phyloP scores from a whole-genome alignment of 1,140 invertebrate genomes.

The Phortica variegata region DNA sequence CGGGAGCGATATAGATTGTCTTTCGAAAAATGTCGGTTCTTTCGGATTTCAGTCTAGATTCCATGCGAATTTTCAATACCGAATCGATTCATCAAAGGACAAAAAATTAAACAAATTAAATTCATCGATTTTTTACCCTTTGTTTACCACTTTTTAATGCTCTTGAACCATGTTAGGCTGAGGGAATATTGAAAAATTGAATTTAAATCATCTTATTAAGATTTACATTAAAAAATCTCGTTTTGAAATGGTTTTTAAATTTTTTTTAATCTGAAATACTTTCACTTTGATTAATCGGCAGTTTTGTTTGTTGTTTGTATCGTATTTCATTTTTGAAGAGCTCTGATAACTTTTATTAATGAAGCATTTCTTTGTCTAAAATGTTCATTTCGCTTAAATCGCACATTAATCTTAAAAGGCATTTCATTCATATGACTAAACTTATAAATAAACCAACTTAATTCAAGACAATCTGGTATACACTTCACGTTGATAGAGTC shows the following conservation, averaged over 20 bases:
- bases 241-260: too few species aligned
- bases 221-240: too few species aligned
- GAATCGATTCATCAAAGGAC: too few species aligned
- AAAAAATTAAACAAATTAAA: background rate
- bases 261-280: background rate
- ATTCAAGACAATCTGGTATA: constrained; percentile 11
- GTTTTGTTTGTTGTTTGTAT: too few species aligned
- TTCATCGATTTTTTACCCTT: background rate
- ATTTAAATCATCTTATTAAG: too few species aligned
- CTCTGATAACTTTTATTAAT: background rate
- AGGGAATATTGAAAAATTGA: too few species aligned
- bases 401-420: constrained; percentile 4
- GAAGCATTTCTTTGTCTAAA: background rate
- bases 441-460: constrained; percentile 4
- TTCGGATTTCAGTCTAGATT: background rate
- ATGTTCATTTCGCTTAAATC: background rate
- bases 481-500: constrained; percentile 1
- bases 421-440: constrained; percentile 1
- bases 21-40: background rate
- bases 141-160: background rate
- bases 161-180: background rate
- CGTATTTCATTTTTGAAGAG: too few species aligned
- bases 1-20: background rate
- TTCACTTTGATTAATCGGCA: too few species aligned
- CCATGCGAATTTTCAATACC: background rate